Evolutionary conservation across 2,888 invertebrate species (phyloP), one percentile per base, ranked within the genome.

Genomic region (Lasioglossum marginatum): DNA sequence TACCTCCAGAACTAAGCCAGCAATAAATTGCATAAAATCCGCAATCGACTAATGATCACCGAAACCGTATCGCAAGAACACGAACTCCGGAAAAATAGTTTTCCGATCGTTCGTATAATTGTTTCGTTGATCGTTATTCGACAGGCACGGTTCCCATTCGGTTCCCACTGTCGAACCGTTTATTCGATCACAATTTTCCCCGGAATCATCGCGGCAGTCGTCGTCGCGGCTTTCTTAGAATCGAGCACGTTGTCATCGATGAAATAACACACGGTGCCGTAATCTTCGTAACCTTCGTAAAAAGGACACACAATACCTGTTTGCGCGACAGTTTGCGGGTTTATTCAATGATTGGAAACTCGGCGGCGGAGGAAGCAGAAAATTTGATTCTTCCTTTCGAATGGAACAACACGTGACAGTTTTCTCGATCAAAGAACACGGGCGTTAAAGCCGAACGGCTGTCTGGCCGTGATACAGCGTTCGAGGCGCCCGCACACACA

Each of bases 261-360:
- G 40, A 72, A 80, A 80, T 34, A 45, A 37, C 70, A 37, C 37
- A 31, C 52, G 52, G 45, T 27, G 37, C 43, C 66, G 27, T n/a
- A n/a, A n/a, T n/a, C n/a, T n/a, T n/a, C n/a, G 27, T 27, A 68
- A 79, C 82, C 34, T 37, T 16, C 16, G 23, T 12, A 27, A 74
- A n/a, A 40, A 31, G 63, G 34, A 23, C 12, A 52, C 68, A 68
- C n/a, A 31, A 27, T 23, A 48, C 27, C 60, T 74, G 70, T 75
- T 85, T 74, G 84, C 68, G 43, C 60, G 45, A 66, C 77, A 27
- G 83, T 75, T 71, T 34, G 83, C 78, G 83, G 83, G 75, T 76
- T 85, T 83, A 83, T 83, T 78, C 85, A 70, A 85, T 83, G 85
- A 85, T 85, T 85, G 85, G 85, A 85, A 85, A 85, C 83, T 43